phyloP scores from a whole-genome alignment of 37 sponge, comb jelly and placozoan species.

The Halisarca cf. caerulea region DNA sequence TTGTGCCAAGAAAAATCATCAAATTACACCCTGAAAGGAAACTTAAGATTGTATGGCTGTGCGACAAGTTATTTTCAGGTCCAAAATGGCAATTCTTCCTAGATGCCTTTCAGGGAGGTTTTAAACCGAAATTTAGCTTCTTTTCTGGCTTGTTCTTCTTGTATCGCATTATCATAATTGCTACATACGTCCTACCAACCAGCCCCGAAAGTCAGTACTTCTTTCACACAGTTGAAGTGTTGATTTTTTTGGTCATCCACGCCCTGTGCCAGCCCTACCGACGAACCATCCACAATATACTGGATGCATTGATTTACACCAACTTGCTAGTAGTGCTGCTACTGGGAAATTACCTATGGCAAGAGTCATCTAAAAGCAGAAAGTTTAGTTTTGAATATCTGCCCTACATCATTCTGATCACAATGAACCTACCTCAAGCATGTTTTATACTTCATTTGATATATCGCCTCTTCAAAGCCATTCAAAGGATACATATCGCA shows the following conservation, averaged over 20 bases:
- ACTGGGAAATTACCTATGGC: not conserved
- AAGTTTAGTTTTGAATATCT: not conserved
- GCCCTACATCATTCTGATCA: not conserved
- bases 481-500: not conserved
- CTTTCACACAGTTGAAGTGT: not conserved
- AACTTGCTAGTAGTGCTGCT: slow-evolving; percentile 3
- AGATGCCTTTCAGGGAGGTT: slow-evolving; percentile 29
- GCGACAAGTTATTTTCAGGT: slow-evolving; percentile 18
- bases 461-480: not conserved
- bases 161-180: not conserved
- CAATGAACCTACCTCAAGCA: slow-evolving; percentile 7
- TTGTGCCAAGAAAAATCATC: not conserved
- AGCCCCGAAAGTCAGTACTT: not conserved
- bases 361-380: not conserved
- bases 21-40: not conserved
- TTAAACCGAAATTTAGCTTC: slow-evolving; percentile 1
- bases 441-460: not conserved
- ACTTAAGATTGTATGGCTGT: not conserved
- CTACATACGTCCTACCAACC: not conserved
- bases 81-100: slow-evolving; percentile 27
- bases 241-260: slow-evolving; percentile 11
- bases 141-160: slow-evolving; percentile 27
- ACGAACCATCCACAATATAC: slow-evolving; percentile 1
- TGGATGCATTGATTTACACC: slow-evolving; percentile 6
- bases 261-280: slow-evolving; percentile 9